phyloP scores from a whole-genome alignment of 2,888 invertebrate genomes.

The Drosophila kambysellisi region DNA sequence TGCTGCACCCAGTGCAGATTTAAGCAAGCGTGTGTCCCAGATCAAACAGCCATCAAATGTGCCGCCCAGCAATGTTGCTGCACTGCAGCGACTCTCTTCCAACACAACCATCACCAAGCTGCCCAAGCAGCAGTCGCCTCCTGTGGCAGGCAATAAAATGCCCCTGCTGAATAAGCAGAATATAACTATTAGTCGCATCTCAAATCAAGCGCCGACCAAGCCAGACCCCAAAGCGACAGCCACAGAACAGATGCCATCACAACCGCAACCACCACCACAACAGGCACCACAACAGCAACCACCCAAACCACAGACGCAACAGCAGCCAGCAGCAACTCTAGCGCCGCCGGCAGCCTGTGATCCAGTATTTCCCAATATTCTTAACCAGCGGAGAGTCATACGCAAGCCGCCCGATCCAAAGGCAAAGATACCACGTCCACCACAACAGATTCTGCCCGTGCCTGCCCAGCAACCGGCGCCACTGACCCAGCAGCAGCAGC shows the following conservation, averaged over 20 bases:
- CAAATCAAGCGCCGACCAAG: constrained; percentile 52
- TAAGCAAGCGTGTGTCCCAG: constrained; percentile 28
- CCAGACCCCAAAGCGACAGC: constrained; percentile 44
- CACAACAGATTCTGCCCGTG: constrained; percentile 60
- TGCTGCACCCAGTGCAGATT: constrained; percentile 11
- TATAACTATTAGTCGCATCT: constrained; percentile 82
- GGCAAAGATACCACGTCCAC: constrained; percentile 39
- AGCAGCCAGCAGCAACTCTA: constrained; percentile 38
- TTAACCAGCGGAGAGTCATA: constrained; percentile 51
- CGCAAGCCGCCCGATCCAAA: constrained; percentile 54
- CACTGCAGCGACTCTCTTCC: constrained; percentile 78
- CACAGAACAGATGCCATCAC: constrained; percentile 63
- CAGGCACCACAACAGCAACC: constrained; percentile 23
- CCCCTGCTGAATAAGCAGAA: constrained; percentile 83
- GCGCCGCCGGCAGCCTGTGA: constrained; percentile 12
- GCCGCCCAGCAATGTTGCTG: constrained; percentile 44
- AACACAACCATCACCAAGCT: constrained; percentile 74
- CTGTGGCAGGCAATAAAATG: constrained; percentile 48
- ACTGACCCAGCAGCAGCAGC: constrained; percentile 62
- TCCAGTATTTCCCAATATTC: constrained; percentile 14
- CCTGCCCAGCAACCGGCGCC: constrained; percentile 23
- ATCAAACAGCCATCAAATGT: constrained; percentile 32
- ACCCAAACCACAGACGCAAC: constrained; percentile 46
- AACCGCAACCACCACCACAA: constrained; percentile 44
- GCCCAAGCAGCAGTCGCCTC: constrained; percentile 38